A percentile compares a stretch with the other conserved stretches of the same genome.
phyloP scores from a whole-genome alignment of 2,888 invertebrate genomes.

The Plusia festucae region DNA sequence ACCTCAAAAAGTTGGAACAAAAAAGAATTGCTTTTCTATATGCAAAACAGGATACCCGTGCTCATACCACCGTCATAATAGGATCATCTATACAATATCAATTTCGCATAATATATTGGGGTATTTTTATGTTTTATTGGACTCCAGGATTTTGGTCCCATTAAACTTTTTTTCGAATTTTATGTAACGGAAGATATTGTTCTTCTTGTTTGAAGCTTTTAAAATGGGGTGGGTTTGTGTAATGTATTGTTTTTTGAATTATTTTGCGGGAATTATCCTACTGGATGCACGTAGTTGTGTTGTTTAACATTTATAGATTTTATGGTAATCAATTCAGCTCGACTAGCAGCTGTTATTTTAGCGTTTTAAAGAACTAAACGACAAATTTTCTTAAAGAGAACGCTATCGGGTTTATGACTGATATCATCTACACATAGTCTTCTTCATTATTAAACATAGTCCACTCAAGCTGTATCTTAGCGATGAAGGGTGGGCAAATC shows the following conservation, averaged over 20 bases:
- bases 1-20: slow-evolving; percentile 54
- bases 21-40: slow-evolving; percentile 81
- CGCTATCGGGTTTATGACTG: too few species aligned
- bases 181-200: slow-evolving; percentile 87
- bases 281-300: slow-evolving; percentile 20
- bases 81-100: slow-evolving; percentile 83
- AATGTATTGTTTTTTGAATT: slow-evolving; percentile 61
- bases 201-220: slow-evolving; percentile 65
- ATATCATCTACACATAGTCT: too few species aligned
- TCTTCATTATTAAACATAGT: too few species aligned
- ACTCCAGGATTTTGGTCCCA: slow-evolving; percentile 78
- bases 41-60: slow-evolving; percentile 75
- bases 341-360: neutral
- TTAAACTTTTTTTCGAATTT: slow-evolving; percentile 86
- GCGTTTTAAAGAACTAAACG: too few species aligned
- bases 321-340: neutral
- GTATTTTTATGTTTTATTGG: slow-evolving; percentile 85
- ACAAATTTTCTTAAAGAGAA: too few species aligned
- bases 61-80: slow-evolving; percentile 77
- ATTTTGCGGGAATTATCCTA: slow-evolving; percentile 48
- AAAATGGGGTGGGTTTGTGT: slow-evolving; percentile 54
- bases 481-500: too few species aligned
- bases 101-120: slow-evolving; percentile 82
- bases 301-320: slow-evolving; percentile 10
- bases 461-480: neutral